Evolutionary conservation across 2,888 invertebrate species (phyloP), one percentile per base, ranked within the genome.

Genomic region (Chymomyza caudatula): DNA sequence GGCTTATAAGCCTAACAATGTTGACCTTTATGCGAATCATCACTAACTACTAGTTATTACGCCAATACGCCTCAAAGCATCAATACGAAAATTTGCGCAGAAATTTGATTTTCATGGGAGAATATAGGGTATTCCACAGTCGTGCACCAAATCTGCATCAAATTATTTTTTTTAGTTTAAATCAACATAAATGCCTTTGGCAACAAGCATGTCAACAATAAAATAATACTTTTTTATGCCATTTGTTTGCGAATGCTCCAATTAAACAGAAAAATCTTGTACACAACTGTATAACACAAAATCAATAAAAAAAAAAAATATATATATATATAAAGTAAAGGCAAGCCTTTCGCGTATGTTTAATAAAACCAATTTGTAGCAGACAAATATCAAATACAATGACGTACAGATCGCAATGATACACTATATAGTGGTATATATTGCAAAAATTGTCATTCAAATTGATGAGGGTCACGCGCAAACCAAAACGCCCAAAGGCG

Each of bases 401-500:
- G 5, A 11, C 5, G 11, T 1, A 37, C 29, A 37, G n/a, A n/a
- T n/a, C n/a, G n/a, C n/a, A n/a, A n/a, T n/a, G n/a, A n/a, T n/a
- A n/a, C n/a, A n/a, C 37, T 37, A 37, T 37, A 37, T 37, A n/a
- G n/a, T 37, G 47, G 5, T 17, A 29, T 19, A 51, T n/a, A 37
- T 58, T 11, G 29, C 52, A 66, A 13, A 65, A 59, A 69, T 67
- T 51, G 43, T 65, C 57, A 55, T 70, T 66, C 55, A 6, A 43
- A 55, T 71, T 78, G 76, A 80, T 65, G 65, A 72, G 76, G 76
- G 74, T 78, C 67, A 51, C 29, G 61, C 43, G 51, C 52, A 23
- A 6, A 17, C 5, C 4, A 17, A 19, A 44, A 11, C 43, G 15
- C 1, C 13, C 49, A 43, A 52, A 19, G 19, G 15, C 43, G 1